Evolutionary conservation across 2,797 vertebrate genomes (phyloP).

Genomic region (Borostomias antarcticus): DNA sequence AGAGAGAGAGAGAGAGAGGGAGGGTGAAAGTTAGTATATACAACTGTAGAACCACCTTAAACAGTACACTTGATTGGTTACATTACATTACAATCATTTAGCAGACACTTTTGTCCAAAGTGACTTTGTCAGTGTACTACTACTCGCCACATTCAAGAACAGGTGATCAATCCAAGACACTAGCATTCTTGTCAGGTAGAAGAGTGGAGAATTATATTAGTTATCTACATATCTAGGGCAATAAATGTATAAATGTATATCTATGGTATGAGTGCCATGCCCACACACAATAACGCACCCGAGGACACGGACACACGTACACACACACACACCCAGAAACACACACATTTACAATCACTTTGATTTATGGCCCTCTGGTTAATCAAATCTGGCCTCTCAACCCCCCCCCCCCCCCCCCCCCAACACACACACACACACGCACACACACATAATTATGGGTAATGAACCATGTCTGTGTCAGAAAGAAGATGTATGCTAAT

Average conservation of each 20-base stretch:
- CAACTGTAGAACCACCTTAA: not conserved
- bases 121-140: no score
- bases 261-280: no score
- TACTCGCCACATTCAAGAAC: no score
- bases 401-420: conserved; percentile 38
- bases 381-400: conserved; percentile 70
- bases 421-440: conserved; percentile 22
- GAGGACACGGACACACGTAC: conserved; percentile 8
- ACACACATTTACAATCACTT: conserved; percentile 49
- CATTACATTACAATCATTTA: no score
- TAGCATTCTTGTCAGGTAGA: no score
- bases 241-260: no score
- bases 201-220: no score
- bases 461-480: not conserved
- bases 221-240: no score
- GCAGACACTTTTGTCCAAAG: no score
- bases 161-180: no score
- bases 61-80: no score
- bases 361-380: conserved; percentile 74
- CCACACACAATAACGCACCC: not conserved
- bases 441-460: not conserved
- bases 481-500: conserved; percentile 57
- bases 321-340: conserved; percentile 14
- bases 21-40: conserved; percentile 11
- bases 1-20: conserved; percentile 17